Evolutionary conservation across 2,888 invertebrate species (phyloP).

Genomic region (Escarpia spicata): DNA sequence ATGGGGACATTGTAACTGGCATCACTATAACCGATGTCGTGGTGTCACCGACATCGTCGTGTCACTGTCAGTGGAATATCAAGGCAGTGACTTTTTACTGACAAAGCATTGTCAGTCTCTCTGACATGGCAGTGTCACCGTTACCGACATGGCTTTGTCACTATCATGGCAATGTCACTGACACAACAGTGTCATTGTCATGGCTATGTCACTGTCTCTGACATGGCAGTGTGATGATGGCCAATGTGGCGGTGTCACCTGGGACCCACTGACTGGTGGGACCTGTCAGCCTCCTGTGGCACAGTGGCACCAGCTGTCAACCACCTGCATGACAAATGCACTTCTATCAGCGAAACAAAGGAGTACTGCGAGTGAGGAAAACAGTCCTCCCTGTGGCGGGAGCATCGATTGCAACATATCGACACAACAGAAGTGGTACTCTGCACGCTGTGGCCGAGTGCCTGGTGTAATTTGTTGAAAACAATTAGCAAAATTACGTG

Average conservation of each 20-base stretch:
- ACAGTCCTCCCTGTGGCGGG: neutral
- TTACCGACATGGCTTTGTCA: no score
- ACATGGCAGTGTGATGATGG: neutral
- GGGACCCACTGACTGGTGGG: neutral
- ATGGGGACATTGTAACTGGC: no score
- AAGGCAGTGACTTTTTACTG: neutral
- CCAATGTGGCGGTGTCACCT: neutral
- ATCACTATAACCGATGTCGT: no score
- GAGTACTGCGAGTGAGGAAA: neutral
- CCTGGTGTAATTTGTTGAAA: neutral
- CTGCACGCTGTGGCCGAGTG: neutral
- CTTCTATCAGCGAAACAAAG: neutral
- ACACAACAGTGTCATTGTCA: neutral
- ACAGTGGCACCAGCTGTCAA: neutral
- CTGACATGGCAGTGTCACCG: no score
- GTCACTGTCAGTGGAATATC: neutral
- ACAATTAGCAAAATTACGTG: constrained; percentile 11
- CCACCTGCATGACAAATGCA: neutral
- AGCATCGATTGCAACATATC: neutral
- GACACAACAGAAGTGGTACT: neutral
- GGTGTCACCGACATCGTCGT: no score
- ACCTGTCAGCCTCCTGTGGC: neutral
- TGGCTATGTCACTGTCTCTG: neutral
- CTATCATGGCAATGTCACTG: no score
- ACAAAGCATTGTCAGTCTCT: neutral